Base-by-base conservation (phyloP, 2,888 invertebrate genomes). In the Ferdinandea cuprea region DNA sequence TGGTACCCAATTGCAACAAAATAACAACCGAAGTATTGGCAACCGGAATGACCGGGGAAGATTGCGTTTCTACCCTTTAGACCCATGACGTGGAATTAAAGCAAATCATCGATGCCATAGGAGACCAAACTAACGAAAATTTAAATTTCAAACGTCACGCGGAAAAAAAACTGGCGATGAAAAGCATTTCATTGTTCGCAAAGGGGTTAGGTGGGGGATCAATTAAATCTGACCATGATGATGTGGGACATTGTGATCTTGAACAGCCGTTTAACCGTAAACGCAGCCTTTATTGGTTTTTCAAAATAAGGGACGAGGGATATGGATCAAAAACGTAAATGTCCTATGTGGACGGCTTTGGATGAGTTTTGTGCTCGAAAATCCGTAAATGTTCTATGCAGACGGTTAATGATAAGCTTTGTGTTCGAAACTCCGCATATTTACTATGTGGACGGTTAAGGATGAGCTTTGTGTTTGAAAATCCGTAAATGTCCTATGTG, bases 51-150 rank as follows among this genome's bases (percentile, higher is more conserved):
- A n/a, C 28, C 7, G 65, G 69, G 21, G 25, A 46, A 3, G 80
- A 81, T 56, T 81, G 80, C 63, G 21, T 81, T 19, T 19, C 63
- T 11, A 61, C 77, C 2, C 40, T 80, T n/a, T 73, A 73, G 30
- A 40, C 15, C 7, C 44, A 61, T 11, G 69, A 77, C 28, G 9
- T 11, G 9, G 19, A 37, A 9, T n/a, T 71, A 8, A 28, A 25
- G 4, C 42, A 71, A 7, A 78, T 65, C 30, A 32, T 48, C 2
- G 21, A 71, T 7, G 25, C 15, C 5, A 32, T 80, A 35, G 17
- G 3, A 25, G 35, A 9, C 0, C 9, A n/a, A 1, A 3, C 13
- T 13, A 46, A 25, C 8, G 28, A 65, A 1, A 59, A 4, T 30
- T 17, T 17, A 3, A 59, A 59, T 9, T 1, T 2, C 2, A 59